Percentiles rank a stretch among this genome's conserved stretches.
Conservation (phyloP, 2,113 vertebrate genomes). For the Etia nguti region DNA sequence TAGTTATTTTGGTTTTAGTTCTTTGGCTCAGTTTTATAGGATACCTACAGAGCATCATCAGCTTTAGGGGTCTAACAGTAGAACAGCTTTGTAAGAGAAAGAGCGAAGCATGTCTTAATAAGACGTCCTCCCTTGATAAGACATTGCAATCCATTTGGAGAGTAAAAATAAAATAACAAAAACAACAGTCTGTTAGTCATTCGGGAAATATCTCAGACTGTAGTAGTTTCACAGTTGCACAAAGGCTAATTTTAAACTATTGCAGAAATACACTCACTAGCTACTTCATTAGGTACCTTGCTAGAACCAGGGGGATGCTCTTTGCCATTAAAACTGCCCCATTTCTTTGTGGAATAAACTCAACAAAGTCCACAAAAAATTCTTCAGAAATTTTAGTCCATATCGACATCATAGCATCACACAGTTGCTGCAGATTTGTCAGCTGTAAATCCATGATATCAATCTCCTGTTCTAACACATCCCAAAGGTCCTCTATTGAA, state of each 20-base stretch:
- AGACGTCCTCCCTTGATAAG: background rate
- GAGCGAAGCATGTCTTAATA: background rate
- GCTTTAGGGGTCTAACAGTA: background rate
- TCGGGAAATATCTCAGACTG: background rate
- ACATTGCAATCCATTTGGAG: background rate
- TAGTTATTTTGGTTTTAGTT: accelerated
- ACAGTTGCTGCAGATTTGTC: background rate
- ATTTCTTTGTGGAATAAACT: background rate
- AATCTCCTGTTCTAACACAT: background rate
- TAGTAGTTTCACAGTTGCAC: background rate
- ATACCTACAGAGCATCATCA: background rate
- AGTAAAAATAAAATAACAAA: background rate
- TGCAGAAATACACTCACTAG: background rate
- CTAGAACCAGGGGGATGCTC: background rate
- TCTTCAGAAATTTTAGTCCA: background rate
- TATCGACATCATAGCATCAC: background rate
- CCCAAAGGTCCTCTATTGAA: background rate
- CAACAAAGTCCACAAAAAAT: background rate
- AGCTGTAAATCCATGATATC: background rate
- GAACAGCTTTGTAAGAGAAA: background rate
- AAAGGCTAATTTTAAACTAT: background rate
- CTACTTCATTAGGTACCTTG: background rate
- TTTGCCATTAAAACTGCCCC: background rate
- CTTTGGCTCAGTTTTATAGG: background rate
- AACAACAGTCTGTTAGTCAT: background rate